Base-by-base conservation (phyloP, 2,888 invertebrate genomes). In the Glyphotaelius pellucidus region DNA sequence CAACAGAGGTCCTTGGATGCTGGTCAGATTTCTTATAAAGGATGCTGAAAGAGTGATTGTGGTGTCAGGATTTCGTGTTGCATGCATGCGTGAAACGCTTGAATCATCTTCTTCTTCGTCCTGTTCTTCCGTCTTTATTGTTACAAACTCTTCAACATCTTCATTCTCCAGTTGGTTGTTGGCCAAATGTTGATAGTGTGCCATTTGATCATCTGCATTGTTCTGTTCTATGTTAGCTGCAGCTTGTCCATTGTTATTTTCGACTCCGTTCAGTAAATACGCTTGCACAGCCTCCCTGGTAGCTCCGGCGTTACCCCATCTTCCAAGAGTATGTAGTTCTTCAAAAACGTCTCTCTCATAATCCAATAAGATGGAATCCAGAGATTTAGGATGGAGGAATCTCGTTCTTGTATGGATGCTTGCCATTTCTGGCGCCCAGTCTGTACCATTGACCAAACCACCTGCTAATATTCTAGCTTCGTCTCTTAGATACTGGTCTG, bases 311-410 rank as follows among this genome's bases (percentile, higher is more conserved):
- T 95, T 95, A 2, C 96, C 95, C 92, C 93, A 97, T 93, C 97
- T 95, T 4, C 98, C 98, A 87, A 98, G 95, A 4, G 97, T 97
- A 94, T 98, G 97, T 90, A 98, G 95, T 94, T 97, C 98, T 94
- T 97, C 98, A 94, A 97, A 98, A 94, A 97, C 95, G 94, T 97
- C 97, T 94, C 97, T 96, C 95, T 98, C 97, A 94, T 98, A 97
- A 94, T 97, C 97, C 12, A 97, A 95, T 91, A 98, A 95, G 90
- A 97, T 96, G 90, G 97, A 97, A 95, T 98, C 98, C 89, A 97
- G 94, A 91, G 97, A 97, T 94, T 98, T 98, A 0, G 98, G 98
- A 94, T 98, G 97, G 47, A 97, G 96, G 94, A 95, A 97, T 91
- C 97, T 95, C 1, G 97, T 97, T 91, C 97, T 95, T 52, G 97